Conservation (phyloP, 2,797 vertebrate species). For the Acipenser transmontanus region DNA sequence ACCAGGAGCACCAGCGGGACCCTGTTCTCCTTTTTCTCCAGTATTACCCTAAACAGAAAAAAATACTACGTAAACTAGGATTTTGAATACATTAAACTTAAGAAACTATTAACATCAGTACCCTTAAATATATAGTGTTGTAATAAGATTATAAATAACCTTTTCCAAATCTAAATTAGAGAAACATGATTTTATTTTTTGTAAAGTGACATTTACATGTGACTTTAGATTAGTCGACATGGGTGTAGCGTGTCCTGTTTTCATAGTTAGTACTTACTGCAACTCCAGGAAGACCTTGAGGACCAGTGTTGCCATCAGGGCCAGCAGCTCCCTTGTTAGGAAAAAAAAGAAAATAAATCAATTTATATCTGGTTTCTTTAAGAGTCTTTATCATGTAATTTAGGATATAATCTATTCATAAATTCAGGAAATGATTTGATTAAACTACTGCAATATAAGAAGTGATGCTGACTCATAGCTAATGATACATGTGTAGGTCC, state of each 20-base stretch:
- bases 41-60: slow-evolving; percentile 63
- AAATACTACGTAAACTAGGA: background rate
- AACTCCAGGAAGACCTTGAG: slow-evolving; percentile 71
- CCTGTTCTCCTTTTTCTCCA: slow-evolving; percentile 90
- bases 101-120: too few species aligned
- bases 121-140: too few species aligned
- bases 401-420: too few species aligned
- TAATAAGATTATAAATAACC: too few species aligned
- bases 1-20: slow-evolving; percentile 83
- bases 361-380: background rate
- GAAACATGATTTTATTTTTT: too few species aligned
- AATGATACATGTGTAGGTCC: too few species aligned
- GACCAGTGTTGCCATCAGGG: slow-evolving; percentile 91
- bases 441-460: too few species aligned
- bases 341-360: slow-evolving; percentile 13
- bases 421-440: too few species aligned
- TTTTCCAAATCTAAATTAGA: too few species aligned
- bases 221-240: background rate
- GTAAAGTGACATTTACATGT: too few species aligned
- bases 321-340: slow-evolving; percentile 78
- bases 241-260: background rate
- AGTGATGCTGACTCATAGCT: too few species aligned
- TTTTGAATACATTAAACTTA: background rate
- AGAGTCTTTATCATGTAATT: background rate
- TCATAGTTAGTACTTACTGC: slow-evolving; percentile 60